Percentiles rank a stretch among this genome's conserved stretches.
Evolutionary conservation across 1,140 invertebrate species (phyloP).

Genomic region (Neodiprion fabricii): DNA sequence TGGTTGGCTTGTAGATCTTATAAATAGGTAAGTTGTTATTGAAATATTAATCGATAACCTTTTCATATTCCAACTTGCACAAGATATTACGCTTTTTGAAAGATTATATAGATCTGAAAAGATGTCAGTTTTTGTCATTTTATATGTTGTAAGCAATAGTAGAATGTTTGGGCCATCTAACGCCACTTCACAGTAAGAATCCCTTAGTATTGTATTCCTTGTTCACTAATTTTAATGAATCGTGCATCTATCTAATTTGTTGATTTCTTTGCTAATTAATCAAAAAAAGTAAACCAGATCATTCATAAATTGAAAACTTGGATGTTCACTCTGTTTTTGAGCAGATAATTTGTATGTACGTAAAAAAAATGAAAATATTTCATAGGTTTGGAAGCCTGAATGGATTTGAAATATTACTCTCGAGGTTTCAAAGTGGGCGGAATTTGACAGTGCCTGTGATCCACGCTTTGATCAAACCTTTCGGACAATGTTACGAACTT

Average conservation of each 20-base stretch:
- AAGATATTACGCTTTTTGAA: neutral
- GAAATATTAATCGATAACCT: neutral
- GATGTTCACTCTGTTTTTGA: too few species aligned
- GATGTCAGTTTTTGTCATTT: constrained; percentile 12
- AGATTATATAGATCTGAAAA: constrained; percentile 20
- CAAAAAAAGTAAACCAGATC: constrained; percentile 17
- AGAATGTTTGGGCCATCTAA: too few species aligned
- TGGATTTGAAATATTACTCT: constrained; percentile 88
- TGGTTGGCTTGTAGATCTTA: constrained; percentile 95
- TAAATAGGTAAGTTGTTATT: constrained; percentile 74
- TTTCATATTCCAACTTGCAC: neutral
- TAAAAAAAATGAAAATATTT: constrained; percentile 30
- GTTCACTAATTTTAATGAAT: too few species aligned
- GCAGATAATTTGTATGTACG: neutral
- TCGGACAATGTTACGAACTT: constrained; percentile 91
- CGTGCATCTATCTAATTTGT: too few species aligned
- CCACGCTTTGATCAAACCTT: constrained; percentile 85
- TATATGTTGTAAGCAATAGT: too few species aligned
- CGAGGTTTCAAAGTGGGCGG: constrained; percentile 81
- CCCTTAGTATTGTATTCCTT: too few species aligned
- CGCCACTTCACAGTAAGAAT: too few species aligned
- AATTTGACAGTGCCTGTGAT: constrained; percentile 82
- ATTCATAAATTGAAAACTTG: neutral
- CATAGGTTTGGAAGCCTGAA: constrained; percentile 83
- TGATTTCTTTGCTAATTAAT: too few species aligned